Percentiles rank a stretch among this genome's conserved stretches.
phyloP scores from a whole-genome alignment of 2,113 vertebrate genomes.

The Calypte anna region DNA sequence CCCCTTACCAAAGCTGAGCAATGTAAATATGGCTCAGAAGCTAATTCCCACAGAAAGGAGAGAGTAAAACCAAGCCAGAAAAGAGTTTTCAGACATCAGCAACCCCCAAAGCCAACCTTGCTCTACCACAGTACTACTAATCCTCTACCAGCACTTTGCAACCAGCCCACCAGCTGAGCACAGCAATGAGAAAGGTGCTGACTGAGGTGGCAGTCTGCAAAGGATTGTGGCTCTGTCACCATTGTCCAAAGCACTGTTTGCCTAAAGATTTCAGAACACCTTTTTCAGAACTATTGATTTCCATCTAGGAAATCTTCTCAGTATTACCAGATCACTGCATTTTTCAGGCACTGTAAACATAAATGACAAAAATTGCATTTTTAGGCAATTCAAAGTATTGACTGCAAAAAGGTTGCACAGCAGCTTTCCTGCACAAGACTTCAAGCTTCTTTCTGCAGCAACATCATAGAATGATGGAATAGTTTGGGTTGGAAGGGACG shows the following conservation, averaged over 20 bases:
- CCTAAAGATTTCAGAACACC: neutral
- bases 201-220: neutral
- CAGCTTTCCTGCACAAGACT: neutral
- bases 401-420: rapidly evolving
- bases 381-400: neutral
- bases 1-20: neutral
- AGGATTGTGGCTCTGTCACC: neutral
- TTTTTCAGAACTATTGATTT: neutral
- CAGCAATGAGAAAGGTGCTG: neutral
- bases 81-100: neutral
- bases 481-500: no score
- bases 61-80: neutral
- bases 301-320: neutral
- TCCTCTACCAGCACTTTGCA: rapidly evolving
- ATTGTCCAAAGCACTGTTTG: neutral
- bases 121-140: neutral
- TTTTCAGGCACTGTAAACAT: neutral
- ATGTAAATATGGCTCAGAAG: neutral
- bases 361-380: neutral
- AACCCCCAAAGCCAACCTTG: neutral
- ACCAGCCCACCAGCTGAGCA: neutral
- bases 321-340: neutral
- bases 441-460: neutral
- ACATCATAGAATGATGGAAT: no score
- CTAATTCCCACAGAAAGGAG: neutral